phyloP scores from a whole-genome alignment of 2,797 vertebrate genomes.

The Platyrinchus mystaceus region DNA sequence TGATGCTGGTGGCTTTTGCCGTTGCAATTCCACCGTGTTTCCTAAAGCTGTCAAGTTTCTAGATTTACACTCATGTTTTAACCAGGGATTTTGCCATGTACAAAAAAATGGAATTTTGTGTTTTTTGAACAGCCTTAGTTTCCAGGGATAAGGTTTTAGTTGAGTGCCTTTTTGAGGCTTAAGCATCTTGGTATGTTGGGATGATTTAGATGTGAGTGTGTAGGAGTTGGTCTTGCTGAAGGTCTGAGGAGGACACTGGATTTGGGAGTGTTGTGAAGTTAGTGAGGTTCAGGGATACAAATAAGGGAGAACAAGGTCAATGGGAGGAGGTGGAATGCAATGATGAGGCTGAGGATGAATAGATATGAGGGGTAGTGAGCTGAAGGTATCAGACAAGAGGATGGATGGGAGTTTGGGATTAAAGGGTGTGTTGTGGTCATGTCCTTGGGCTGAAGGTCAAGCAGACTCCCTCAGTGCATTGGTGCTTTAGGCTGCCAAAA shows the following conservation, averaged over 20 bases:
- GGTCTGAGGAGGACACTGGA: background rate
- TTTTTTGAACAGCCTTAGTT: background rate
- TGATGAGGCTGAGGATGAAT: background rate
- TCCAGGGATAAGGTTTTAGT: background rate
- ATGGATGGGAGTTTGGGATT: background rate
- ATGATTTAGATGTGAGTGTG: background rate
- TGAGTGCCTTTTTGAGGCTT: background rate
- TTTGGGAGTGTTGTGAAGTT: background rate
- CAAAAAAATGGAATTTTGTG: background rate
- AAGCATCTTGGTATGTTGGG: background rate
- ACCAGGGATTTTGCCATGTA: background rate
- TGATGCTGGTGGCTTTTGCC: background rate
- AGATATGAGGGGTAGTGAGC: background rate
- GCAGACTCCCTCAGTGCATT: background rate
- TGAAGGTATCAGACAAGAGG: background rate
- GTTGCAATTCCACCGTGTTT: background rate
- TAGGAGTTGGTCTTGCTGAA: background rate
- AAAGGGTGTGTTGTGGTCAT: background rate
- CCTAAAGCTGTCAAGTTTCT: background rate
- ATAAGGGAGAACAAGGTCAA: rapidly evolving
- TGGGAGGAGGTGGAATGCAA: background rate
- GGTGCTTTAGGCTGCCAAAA: background rate
- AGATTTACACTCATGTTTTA: background rate
- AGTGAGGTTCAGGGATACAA: background rate
- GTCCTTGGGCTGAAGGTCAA: background rate